Base-by-base conservation (phyloP, 2,797 vertebrate genomes). In the Oreochromis mossambicus region DNA sequence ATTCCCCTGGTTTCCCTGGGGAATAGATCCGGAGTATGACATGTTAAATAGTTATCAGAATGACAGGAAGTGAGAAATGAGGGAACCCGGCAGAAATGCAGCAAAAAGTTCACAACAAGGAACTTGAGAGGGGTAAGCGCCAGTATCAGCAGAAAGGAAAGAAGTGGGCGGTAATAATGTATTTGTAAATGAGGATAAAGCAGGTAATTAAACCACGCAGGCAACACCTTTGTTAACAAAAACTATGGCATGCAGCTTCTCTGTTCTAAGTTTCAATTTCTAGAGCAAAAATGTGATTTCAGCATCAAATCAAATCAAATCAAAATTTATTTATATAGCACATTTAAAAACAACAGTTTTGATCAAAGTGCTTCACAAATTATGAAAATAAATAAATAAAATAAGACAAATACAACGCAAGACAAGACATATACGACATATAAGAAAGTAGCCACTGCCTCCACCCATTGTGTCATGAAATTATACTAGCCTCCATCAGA, bases 1-100 rank as follows among this genome's bases (percentile, higher is more conserved):
- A 93, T 86, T 78, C 82, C 61, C 89, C 81, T 54, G 84, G 78
- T 51, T 61, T 86, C 84, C 89, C 70, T 4, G 36, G 88, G 81
- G 84, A 91, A 77, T 85, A 78, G 82, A 90, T 84, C 54, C 36
- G 10, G 52, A 91, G 79, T 78, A 34, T 87, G 89, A 88, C 83
- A 87, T 89, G 77, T 86, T 93, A 85, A 89, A 88, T 83, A 84
- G 80, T 77, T 73, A 89, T 90, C 79, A 88, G 56, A 84, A 83
- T 89, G 91, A 90, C 79, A 90, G 84, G 68, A 68, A 75, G 80
- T 51, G 43, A 66, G 51, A 70, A 73, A 80, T 9, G 41, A 36
- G 38, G 52, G 38, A 26, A 79, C 77, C 55, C 3, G 8, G 38
- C 29, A 81, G 70, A 85, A 83, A 89, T 83, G 48, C 41, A 82